Conservation (phyloP, 2,113 vertebrate species). For the Delphinus delphis region DNA sequence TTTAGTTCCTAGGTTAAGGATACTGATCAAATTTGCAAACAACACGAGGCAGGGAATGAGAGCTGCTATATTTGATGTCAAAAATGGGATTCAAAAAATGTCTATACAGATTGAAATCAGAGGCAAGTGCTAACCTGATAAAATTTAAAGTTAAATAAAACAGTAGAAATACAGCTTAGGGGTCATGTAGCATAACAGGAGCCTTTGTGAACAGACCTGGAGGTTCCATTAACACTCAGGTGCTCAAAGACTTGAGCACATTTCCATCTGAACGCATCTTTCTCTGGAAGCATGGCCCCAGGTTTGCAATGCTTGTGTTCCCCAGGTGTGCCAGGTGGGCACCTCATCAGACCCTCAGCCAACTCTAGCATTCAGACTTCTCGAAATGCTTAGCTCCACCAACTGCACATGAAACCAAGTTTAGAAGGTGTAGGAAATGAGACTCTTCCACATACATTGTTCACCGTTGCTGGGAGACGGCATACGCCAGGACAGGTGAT, state of each 20-base stretch:
- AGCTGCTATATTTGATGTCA: background rate
- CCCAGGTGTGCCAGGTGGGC: background rate
- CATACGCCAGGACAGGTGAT: accelerated
- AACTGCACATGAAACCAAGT: background rate
- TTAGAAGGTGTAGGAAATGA: background rate
- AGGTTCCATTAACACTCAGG: background rate
- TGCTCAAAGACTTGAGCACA: background rate
- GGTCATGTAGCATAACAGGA: background rate
- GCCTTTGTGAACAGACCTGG: background rate
- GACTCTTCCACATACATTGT: no score
- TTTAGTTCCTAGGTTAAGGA: background rate
- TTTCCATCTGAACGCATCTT: background rate
- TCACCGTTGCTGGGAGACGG: background rate
- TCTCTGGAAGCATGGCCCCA: background rate
- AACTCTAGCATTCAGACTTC: background rate
- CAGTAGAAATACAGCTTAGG: background rate
- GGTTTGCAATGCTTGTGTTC: no score
- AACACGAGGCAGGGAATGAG: background rate
- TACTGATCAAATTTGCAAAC: background rate
- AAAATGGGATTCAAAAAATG: background rate
- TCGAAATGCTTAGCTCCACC: background rate
- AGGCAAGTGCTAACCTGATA: background rate
- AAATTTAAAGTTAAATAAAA: background rate
- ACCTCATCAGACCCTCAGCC: background rate
- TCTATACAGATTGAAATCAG: background rate